Evolutionary conservation across 2,113 vertebrate species (phyloP).

Genomic region (Nymphicus hollandicus): DNA sequence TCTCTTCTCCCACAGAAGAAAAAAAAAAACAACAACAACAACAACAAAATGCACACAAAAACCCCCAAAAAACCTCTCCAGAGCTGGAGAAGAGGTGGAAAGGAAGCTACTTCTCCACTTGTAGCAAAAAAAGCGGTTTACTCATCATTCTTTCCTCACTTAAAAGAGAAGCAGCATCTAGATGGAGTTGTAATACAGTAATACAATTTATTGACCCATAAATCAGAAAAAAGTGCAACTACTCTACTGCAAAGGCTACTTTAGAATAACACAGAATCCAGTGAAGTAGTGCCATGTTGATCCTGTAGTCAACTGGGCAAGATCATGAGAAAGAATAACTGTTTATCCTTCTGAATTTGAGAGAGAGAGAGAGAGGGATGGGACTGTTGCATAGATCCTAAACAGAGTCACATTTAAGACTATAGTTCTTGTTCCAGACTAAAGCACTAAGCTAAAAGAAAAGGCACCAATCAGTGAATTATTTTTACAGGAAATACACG

Average conservation of each 20-base stretch:
- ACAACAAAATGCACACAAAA: background rate
- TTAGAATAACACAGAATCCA: background rate
- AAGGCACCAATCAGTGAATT: background rate
- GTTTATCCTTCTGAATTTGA: background rate
- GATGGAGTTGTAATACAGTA: background rate
- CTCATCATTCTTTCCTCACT: background rate
- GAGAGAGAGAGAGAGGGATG: background rate
- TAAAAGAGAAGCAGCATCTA: background rate
- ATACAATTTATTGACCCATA: background rate
- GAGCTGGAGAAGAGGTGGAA: background rate
- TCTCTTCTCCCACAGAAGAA: background rate
- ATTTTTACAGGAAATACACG: constrained; percentile 41
- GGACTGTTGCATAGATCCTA: background rate
- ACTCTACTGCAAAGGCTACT: background rate
- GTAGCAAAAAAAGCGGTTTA: background rate
- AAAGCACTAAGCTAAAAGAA: background rate
- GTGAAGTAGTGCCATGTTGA: background rate
- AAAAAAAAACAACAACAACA: background rate
- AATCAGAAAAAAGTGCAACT: background rate
- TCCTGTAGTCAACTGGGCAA: background rate
- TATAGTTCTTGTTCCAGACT: background rate
- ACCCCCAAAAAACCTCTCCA: background rate
- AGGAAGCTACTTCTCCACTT: background rate
- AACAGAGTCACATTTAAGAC: background rate
- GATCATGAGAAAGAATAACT: background rate